These are phyloP conservation scores for Podocnemis expansa DNA, from an alignment of 2,113 vertebrate species.

Conservation along the genomic window DNA sequence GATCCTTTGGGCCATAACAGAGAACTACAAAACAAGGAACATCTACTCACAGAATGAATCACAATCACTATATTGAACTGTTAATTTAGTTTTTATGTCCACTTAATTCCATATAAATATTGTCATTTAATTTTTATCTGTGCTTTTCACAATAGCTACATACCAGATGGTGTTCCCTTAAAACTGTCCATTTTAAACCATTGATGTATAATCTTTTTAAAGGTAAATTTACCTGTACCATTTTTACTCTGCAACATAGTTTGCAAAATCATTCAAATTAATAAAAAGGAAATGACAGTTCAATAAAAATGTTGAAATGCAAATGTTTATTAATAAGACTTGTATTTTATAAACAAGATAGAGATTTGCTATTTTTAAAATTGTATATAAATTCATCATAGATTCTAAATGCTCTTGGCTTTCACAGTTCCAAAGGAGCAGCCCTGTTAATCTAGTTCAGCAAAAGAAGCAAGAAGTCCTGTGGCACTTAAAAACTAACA, in stretches of 20 bases:
- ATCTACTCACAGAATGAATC: constrained; percentile 45
- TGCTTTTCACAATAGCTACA: constrained; percentile 9
- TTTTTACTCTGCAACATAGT: constrained; percentile 34
- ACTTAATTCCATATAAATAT: constrained; percentile 35
- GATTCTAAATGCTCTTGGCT: background rate
- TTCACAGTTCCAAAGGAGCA: too few relatives aligned
- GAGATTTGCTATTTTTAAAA: background rate
- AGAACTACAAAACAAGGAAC: background rate
- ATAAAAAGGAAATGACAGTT: background rate
- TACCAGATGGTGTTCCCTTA: constrained; percentile 40
- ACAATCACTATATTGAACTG: constrained; percentile 19
- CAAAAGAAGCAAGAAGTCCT: too few relatives aligned
- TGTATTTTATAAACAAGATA: background rate
- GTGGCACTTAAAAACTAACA: too few relatives aligned
- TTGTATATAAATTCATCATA: background rate
- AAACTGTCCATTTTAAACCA: constrained; percentile 28
- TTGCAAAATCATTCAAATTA: constrained; percentile 7
- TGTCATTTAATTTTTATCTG: constrained; percentile 28
- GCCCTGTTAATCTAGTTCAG: too few relatives aligned
- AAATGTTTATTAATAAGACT: background rate
- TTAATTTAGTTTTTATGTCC: constrained; percentile 38
- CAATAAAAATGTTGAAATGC: background rate
- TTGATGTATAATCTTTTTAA: constrained; percentile 41
- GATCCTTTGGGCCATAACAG: background rate
- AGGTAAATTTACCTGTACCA: constrained; percentile 29